A percentile compares a stretch with the other conserved stretches of the same genome.
Evolutionary conservation across 2,888 invertebrate species (phyloP).

Genomic region (Campoletis raptor): DNA sequence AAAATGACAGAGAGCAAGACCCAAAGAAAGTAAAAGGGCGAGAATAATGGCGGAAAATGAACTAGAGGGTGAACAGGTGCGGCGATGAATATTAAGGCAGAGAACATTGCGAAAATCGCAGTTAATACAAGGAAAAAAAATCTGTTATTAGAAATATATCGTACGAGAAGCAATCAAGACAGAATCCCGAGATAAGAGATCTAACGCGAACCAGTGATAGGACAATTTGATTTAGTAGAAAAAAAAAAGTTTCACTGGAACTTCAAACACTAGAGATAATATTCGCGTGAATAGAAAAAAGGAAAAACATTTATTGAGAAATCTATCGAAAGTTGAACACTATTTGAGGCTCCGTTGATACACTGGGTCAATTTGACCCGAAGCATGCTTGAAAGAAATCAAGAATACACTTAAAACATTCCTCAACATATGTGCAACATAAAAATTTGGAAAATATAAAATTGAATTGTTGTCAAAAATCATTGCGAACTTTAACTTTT

Average conservation of each 20-base stretch:
- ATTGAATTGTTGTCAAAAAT: no score
- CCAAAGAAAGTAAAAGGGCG: not conserved
- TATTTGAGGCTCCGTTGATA: no score
- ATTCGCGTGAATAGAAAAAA: not conserved
- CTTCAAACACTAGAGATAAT: not conserved
- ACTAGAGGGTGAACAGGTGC: slow-evolving; percentile 1
- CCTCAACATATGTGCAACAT: no score
- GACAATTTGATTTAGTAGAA: not conserved
- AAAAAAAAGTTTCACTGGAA: not conserved
- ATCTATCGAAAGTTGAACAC: no score
- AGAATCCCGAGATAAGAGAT: not conserved
- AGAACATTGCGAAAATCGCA: not conserved
- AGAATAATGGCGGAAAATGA: not conserved
- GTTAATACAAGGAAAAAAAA: not conserved
- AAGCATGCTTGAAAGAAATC: no score
- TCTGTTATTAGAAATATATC: not conserved
- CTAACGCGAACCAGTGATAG: not conserved
- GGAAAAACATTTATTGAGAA: not conserved
- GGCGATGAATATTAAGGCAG: not conserved
- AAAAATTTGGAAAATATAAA: no score
- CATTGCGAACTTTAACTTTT: no score
- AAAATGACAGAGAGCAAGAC: not conserved
- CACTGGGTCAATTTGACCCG: no score
- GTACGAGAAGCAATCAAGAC: not conserved
- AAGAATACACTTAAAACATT: no score